Percentiles rank a stretch among this genome's conserved stretches.
These are phyloP conservation scores for Pempheris klunzingeri DNA, from an alignment of 2,797 vertebrate species.

Conservation along the genomic window DNA sequence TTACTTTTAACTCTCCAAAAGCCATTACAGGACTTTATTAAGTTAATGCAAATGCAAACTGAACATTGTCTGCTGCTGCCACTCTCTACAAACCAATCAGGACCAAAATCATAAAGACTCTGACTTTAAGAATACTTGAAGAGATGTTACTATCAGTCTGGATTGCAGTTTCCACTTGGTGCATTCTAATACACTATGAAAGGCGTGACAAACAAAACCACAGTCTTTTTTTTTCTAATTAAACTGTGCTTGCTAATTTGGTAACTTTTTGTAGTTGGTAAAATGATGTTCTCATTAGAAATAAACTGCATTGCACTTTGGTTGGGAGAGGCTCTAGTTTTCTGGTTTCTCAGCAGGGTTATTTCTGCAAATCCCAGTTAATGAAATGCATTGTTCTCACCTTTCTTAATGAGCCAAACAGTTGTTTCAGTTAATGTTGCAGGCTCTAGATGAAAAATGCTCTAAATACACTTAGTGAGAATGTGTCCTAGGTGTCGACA, in stretches of 20 bases:
- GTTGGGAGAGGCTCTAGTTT: background rate
- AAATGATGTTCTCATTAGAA: background rate
- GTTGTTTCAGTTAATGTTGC: background rate
- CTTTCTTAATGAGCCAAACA: conserved; percentile 3
- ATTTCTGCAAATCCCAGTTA: conserved; percentile 6
- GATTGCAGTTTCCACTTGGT: background rate
- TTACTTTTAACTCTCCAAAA: background rate
- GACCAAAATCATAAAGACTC: background rate
- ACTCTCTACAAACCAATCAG: background rate
- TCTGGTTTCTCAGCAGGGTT: background rate
- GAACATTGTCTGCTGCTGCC: background rate
- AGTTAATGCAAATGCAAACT: background rate
- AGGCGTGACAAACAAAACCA: background rate
- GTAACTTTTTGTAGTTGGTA: background rate
- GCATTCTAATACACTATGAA: background rate
- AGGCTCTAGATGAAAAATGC: conserved; percentile 2
- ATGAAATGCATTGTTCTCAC: conserved; percentile 5
- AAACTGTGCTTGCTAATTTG: background rate
- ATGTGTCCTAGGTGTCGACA: conserved; percentile 25
- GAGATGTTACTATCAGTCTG: background rate
- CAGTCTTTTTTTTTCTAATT: background rate
- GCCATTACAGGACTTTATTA: background rate
- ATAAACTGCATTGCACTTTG: background rate
- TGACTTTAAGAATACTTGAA: background rate
- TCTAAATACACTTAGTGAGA: background rate